These are phyloP conservation scores for Pseudotriccus pelzelni DNA, from an alignment of 2,797 vertebrate species.

Conservation along the genomic window DNA sequence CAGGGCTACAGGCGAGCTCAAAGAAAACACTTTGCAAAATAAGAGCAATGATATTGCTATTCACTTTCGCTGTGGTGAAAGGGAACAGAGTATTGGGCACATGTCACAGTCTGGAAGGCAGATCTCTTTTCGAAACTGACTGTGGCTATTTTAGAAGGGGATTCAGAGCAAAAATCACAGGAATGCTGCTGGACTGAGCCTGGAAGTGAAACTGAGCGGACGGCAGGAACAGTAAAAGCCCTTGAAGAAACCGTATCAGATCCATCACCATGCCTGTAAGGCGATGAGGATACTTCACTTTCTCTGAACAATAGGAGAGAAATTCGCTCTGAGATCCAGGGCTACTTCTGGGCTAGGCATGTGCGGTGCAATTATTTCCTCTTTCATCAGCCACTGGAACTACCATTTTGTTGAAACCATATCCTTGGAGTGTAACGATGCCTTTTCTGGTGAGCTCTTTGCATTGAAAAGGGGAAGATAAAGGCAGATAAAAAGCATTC, in stretches of 20 bases:
- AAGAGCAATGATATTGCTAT: neutral
- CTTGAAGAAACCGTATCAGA: neutral
- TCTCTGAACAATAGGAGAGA: slow-evolving; percentile 43
- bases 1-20: neutral
- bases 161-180: neutral
- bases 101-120: neutral
- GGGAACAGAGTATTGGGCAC: neutral
- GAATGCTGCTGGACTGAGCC: neutral
- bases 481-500: neutral
- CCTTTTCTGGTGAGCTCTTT: neutral
- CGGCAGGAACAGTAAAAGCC: neutral
- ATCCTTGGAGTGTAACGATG: slow-evolving; percentile 42
- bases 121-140: neutral
- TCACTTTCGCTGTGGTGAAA: neutral
- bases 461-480: neutral
- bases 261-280: neutral
- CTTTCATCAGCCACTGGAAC: slow-evolving; percentile 64
- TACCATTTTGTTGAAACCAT: slow-evolving; percentile 64
- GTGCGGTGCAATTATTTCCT: slow-evolving; percentile 54
- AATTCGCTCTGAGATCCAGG: slow-evolving; percentile 29
- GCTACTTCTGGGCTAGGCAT: slow-evolving; percentile 42
- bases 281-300: slow-evolving; percentile 44
- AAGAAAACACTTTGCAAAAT: neutral
- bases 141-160: neutral
- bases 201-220: neutral